Conservation (phyloP, 2,797 vertebrate species). For the Phataginus tricuspis region DNA sequence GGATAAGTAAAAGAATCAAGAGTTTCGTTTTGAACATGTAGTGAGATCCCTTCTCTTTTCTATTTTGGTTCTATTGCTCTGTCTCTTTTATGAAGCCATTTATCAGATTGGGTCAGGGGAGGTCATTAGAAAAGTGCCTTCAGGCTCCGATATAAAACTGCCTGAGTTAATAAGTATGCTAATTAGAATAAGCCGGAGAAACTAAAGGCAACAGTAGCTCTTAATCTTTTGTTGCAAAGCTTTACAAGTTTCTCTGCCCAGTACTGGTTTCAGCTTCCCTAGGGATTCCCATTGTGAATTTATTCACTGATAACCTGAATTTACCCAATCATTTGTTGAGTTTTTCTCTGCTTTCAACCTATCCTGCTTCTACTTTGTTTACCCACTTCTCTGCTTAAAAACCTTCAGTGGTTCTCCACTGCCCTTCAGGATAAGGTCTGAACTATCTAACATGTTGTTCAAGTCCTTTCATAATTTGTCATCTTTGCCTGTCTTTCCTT, state of each 20-base stretch:
- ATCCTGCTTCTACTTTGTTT: conserved; percentile 14
- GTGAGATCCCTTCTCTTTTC: conserved; percentile 4
- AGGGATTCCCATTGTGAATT: conserved; percentile 54
- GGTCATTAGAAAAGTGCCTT: conserved; percentile 17
- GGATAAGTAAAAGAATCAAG: background rate
- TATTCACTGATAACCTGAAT: conserved; percentile 68
- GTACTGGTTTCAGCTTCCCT: conserved; percentile 60
- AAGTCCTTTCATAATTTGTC: background rate
- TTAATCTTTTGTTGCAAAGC: conserved; percentile 36
- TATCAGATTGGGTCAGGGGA: conserved; percentile 3
- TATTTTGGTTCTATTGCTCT: background rate
- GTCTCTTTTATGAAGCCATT: conserved; percentile 6
- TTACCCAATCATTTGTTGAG: conserved; percentile 20
- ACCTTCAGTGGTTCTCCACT: background rate
- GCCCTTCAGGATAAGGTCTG: conserved; percentile 1
- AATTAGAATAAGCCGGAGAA: conserved; percentile 9
- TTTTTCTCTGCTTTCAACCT: background rate
- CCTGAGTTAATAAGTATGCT: conserved; percentile 8
- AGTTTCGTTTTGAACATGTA: conserved; percentile 15
- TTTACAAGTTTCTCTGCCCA: conserved; percentile 52
- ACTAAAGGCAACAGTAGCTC: background rate
- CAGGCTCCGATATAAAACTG: background rate
- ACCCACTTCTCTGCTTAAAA: conserved; percentile 39
- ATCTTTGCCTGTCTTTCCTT: background rate
- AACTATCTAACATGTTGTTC: background rate